Evolutionary conservation across 1,140 invertebrate species (phyloP), one percentile per base, ranked within the genome.

Genomic region (Pseudomyrmex dendroicus): DNA sequence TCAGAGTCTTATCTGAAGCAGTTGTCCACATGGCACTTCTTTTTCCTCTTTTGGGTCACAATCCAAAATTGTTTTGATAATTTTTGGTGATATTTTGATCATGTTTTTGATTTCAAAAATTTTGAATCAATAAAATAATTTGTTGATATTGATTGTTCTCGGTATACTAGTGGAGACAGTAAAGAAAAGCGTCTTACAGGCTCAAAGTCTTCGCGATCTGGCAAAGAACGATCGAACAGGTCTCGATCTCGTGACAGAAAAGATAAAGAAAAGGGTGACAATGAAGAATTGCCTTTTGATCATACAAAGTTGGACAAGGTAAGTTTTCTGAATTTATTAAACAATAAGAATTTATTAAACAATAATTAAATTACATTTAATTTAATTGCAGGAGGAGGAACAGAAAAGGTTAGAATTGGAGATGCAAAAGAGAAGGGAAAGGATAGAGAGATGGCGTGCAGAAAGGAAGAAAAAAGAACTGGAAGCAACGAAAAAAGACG

Each of bases 381-480:
- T 46, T 35, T 35, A 35, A 25, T 61, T 87, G 48, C 84, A 96
- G 95, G 97, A 98, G 93, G 97, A 97, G 91, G 97, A 98, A 89
- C 98, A 99, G 91, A 97, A 96, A 85, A 96, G 97, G 54, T 94
- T 99, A 15, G 99, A 99, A 92, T 94, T 97, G 17, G 98, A 99
- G 95, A 99, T 99, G 98, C 98, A 98, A 91, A 99, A 99, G 93
- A 95, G 99, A 50, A 94, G 98, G 35, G 98, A 99, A 91, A 96
- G 93, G 85, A 94, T 94, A 84, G 94, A 94, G 74, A 91, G 93
- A 82, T 94, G 94, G 94, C 89, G 93, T n/a, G 94, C 93, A 0
- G 93, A 94, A 54, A 96, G 98, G 12, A 98, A 98, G 91, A 97
- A 97, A 82, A 97, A 97, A 91, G 97, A 98, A 91, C 88, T 97